Base-by-base conservation (phyloP, 2,797 vertebrate species). In the Chelon labrosus region DNA sequence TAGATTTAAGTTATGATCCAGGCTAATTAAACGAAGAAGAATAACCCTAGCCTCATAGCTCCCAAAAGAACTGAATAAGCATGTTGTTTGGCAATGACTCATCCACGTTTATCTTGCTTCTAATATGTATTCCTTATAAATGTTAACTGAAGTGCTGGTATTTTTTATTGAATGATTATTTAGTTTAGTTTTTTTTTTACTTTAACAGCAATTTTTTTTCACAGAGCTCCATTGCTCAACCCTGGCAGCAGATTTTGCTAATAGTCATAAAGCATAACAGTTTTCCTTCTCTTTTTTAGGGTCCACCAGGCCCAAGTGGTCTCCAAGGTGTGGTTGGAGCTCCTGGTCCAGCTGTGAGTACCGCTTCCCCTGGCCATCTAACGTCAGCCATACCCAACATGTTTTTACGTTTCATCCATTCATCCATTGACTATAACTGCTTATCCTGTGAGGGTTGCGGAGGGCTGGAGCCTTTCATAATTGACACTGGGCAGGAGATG, bases 331-430 rank as follows among this genome's bases (percentile, higher is more conserved):
- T 97, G 31, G 89, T 99, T 46, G 98, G 98, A 73, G 97, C 97
- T 79, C 98, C 98, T 44, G 98, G 98, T 76, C 97, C 98, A 86
- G 97, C 98, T 88, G 98, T 99, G 85, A 98, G 97, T 98, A 86
- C 75, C 31, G 8, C 39, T 51, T 80, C 16, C 41, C 61, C 17
- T 27, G 0, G 1, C 7, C 2, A 55, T 52, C 17, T 27, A 7
- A 57, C n/a, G 1, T 51, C 31, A 49, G 16, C 13, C 19, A n/a
- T 0, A 9, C 52, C 11, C 74, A 10, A 58, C 52, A 51, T 70
- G 50, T 60, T 20, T 10, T 14, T 14, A 44, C 42, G 0, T 16
- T 44, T 41, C 10, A 35, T 3, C 31, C 4, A 31, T 31, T 31
- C 7, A 31, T 31, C 31, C 31, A 31, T 6, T 31, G 31, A 4